Conservation (phyloP, 2,113 vertebrate species). For the Ictalurus punctatus region DNA sequence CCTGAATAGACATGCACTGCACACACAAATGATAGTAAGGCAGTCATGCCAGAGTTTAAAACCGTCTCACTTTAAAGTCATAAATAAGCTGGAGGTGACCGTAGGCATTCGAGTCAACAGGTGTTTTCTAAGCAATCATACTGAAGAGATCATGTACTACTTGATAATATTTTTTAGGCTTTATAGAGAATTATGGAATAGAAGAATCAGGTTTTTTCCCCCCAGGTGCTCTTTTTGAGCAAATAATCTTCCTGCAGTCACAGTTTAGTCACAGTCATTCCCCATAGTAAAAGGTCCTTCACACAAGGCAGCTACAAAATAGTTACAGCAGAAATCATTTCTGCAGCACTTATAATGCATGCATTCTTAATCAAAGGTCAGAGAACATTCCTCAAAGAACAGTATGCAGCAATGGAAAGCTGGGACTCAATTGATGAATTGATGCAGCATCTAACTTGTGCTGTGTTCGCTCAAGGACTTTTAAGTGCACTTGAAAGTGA, state of each 20-base stretch:
- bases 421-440: background rate
- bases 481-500: background rate
- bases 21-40: constrained; percentile 14
- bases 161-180: background rate
- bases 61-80: background rate
- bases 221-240: background rate
- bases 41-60: background rate
- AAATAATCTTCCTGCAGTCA: background rate
- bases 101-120: background rate
- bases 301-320: background rate
- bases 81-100: background rate
- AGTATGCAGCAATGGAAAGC: background rate
- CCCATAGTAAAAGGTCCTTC: background rate
- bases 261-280: background rate
- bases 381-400: background rate
- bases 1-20: background rate
- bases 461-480: background rate
- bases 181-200: no score
- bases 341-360: background rate
- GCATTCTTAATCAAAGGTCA: background rate
- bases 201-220: background rate
- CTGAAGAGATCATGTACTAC: background rate
- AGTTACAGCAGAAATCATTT: background rate
- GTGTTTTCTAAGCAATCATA: background rate
- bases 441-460: background rate